phyloP scores from a whole-genome alignment of 2,797 vertebrate genomes.

The Oceanodroma leucorhoa region DNA sequence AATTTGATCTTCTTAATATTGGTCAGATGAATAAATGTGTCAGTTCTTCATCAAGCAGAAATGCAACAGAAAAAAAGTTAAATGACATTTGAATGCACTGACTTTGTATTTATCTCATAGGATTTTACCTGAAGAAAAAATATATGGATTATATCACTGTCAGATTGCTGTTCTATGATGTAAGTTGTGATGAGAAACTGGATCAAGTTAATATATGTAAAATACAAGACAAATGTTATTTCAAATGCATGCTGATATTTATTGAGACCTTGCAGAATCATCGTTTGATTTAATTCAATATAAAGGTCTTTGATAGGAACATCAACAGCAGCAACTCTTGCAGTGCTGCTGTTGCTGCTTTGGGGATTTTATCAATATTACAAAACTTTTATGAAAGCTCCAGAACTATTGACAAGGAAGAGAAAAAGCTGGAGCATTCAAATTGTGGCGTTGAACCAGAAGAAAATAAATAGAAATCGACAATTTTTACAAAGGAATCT shows the following conservation, averaged over 20 bases:
- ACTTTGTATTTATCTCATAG: neutral
- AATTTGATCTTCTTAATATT: neutral
- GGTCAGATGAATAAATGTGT: neutral
- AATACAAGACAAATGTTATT: constrained; percentile 11
- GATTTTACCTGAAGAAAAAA: neutral
- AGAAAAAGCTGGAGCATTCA: neutral
- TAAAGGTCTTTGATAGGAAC: neutral
- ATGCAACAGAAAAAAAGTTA: neutral
- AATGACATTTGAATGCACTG: neutral
- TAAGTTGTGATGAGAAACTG: neutral
- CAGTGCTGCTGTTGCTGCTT: neutral
- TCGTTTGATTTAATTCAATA: constrained; percentile 4
- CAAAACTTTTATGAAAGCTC: neutral
- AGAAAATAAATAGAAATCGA: neutral
- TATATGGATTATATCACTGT: neutral
- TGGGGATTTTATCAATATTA: neutral
- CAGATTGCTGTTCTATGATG: neutral
- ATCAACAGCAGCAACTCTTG: neutral
- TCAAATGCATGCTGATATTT: constrained; percentile 32
- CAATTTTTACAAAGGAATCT: neutral
- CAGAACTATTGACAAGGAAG: neutral
- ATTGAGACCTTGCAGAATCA: constrained; percentile 8
- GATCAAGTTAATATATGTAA: neutral
- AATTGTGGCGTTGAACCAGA: neutral
- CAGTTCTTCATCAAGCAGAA: neutral